Evolutionary conservation across 1,140 invertebrate genomes (phyloP).

Genomic region (Telenomus remus): DNA sequence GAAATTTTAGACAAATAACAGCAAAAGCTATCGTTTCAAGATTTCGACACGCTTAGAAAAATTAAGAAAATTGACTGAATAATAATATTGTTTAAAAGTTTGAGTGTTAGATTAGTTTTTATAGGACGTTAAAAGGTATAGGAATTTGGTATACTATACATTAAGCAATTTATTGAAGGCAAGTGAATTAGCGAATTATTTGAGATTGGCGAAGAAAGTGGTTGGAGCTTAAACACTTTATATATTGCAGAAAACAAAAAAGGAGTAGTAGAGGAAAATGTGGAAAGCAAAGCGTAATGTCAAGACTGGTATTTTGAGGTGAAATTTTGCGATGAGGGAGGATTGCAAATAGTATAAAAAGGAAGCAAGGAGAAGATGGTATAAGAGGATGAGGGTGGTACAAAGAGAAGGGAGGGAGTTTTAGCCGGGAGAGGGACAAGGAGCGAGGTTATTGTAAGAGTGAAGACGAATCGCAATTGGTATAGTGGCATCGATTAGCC

Average conservation of each 20-base stretch:
- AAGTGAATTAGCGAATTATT: too few species aligned
- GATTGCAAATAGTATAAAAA: slow-evolving; percentile 49
- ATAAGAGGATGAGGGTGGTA: slow-evolving; percentile 45
- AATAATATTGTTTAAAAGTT: too few species aligned
- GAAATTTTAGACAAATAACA: too few species aligned
- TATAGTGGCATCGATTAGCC: slow-evolving; percentile 71
- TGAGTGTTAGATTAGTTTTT: too few species aligned
- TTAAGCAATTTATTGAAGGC: too few species aligned
- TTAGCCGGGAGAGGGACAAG: slow-evolving; percentile 10
- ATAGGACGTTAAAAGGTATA: too few species aligned
- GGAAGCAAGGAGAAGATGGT: slow-evolving; percentile 47
- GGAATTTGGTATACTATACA: too few species aligned
- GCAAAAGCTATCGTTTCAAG: too few species aligned
- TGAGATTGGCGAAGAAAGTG: not conserved
- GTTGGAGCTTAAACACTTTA: slow-evolving; percentile 18
- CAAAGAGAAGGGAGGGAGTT: slow-evolving; percentile 24
- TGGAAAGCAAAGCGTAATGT: slow-evolving; percentile 34
- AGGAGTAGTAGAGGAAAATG: slow-evolving; percentile 8
- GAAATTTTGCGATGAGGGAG: slow-evolving; percentile 30
- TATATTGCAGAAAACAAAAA: slow-evolving; percentile 31
- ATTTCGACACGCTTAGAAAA: too few species aligned
- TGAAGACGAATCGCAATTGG: slow-evolving; percentile 62
- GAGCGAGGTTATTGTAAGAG: slow-evolving; percentile 43
- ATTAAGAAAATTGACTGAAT: too few species aligned
- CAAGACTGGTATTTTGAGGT: slow-evolving; percentile 45